Evolutionary conservation across 2,113 vertebrate genomes (phyloP), one percentile per base, ranked within the genome.

Genomic region (Cyprinodon variegatus): DNA sequence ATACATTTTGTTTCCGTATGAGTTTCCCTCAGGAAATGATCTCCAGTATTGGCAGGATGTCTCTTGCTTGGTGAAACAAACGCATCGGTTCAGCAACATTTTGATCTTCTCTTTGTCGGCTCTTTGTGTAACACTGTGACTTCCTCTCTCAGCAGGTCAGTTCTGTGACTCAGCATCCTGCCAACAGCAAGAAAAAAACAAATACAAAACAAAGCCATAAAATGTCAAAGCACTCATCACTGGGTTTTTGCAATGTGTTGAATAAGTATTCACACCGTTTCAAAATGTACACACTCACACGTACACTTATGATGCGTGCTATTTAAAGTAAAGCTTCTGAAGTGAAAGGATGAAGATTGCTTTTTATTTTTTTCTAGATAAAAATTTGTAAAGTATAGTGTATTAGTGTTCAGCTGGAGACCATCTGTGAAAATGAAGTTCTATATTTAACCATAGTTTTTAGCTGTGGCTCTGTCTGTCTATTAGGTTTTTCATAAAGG

Each of bases 151-250:
- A 65, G 81, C 66, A 65, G 81, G 75, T 78, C 77, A 38, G 86
- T 92, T 92, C 45, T 83, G 91, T 86, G 48, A 78, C 91, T 95
- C 85, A 99, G 89, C 68, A 94, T 84, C 92, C 98, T 98, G 88
- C 14, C 9, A 79, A 65, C 59, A 36, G 77, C 65, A 83, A 67
- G 88, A 41, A 22, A 76, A 5, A 13, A 77, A 37, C 15, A 48
- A 6, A 17, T 78, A 22, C 14, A 6, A 17, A 79, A 22, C 14
- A 29, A 9, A 38, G 41, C 77, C 46, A 74, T n/a, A 53, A 63
- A 15, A 66, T 50, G 43, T 12, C 11, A 68, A 20, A 4, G 17
- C 20, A 36, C 8, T 11, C n/a, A 4, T 63, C 61, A 20, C 20
- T 65, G 50, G 50, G 3, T 57, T 57, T 57, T 20, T 57, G 50